A percentile compares a stretch with the other conserved stretches of the same genome.
Evolutionary conservation across 2,797 vertebrate species (phyloP).

Genomic region (Pyrocephalus nanus): DNA sequence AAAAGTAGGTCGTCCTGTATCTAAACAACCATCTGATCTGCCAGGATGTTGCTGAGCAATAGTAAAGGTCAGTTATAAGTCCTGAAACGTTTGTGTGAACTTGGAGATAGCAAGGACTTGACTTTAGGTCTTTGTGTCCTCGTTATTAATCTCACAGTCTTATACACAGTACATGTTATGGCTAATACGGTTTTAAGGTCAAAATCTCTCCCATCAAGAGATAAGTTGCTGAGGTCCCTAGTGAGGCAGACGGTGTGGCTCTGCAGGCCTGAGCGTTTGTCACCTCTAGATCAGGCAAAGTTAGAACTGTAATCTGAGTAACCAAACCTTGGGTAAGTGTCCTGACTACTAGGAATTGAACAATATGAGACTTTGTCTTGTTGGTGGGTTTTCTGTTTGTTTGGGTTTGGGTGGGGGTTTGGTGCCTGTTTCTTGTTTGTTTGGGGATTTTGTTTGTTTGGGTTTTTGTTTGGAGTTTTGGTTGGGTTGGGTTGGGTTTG

Average conservation of each 20-base stretch:
- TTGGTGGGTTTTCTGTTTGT: not conserved
- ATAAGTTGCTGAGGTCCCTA: not conserved
- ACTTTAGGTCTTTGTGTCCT: not conserved
- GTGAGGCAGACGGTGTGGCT: not conserved
- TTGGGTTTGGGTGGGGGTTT: not conserved
- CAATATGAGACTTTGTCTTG: not conserved
- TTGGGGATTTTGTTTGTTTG: not conserved
- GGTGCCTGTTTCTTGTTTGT: not conserved
- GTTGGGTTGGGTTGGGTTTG: not conserved
- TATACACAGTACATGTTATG: fast-evolving
- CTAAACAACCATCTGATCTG: not conserved
- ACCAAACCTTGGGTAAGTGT: not conserved
- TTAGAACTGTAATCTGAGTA: not conserved
- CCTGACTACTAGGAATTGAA: not conserved
- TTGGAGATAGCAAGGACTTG: not conserved
- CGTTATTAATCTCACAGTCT: not conserved
- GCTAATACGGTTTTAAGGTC: not conserved
- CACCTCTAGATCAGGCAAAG: not conserved
- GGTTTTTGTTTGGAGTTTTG: not conserved
- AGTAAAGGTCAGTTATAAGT: not conserved
- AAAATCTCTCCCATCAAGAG: not conserved
- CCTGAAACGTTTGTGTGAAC: not conserved
- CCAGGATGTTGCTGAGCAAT: not conserved
- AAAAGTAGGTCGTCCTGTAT: not conserved
- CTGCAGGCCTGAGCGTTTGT: not conserved